phyloP scores from a whole-genome alignment of 1,140 invertebrate genomes.

The Halictus rubicundus region DNA sequence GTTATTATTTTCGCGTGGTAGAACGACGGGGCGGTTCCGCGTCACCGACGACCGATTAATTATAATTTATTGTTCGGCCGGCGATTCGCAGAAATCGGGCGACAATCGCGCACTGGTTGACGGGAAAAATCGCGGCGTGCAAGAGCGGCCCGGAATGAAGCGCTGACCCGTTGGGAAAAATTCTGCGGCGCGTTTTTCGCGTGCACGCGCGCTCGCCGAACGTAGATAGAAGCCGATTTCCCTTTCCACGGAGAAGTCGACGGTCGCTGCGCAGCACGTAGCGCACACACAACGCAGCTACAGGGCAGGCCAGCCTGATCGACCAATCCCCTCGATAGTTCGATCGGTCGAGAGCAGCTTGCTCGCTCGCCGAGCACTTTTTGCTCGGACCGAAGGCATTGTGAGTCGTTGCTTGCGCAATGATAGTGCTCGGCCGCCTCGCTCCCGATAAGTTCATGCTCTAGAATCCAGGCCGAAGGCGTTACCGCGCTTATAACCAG shows the following conservation, averaged over 20 bases:
- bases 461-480: constrained; percentile 77
- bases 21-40: too few relatives aligned
- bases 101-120: too few relatives aligned
- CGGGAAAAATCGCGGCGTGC: too few relatives aligned
- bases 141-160: neutral
- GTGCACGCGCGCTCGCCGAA: too few relatives aligned
- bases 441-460: constrained; percentile 78
- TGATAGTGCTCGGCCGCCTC: constrained; percentile 66
- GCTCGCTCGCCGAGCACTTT: constrained; percentile 61
- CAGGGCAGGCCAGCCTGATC: too few relatives aligned
- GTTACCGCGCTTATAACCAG: constrained; percentile 72
- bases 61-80: too few relatives aligned
- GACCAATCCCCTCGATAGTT: constrained; percentile 63
- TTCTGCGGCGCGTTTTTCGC: constrained; percentile 37
- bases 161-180: neutral
- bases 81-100: too few relatives aligned
- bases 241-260: constrained; percentile 46
- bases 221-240: constrained; percentile 47
- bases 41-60: too few relatives aligned
- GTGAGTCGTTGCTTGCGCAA: constrained; percentile 76
- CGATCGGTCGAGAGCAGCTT: constrained; percentile 55
- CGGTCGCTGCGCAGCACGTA: constrained; percentile 36
- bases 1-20: too few relatives aligned
- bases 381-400: constrained; percentile 67
- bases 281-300: constrained; percentile 7